Conservation (phyloP, 2,113 vertebrate genomes). For the Pollachius pollachius region DNA sequence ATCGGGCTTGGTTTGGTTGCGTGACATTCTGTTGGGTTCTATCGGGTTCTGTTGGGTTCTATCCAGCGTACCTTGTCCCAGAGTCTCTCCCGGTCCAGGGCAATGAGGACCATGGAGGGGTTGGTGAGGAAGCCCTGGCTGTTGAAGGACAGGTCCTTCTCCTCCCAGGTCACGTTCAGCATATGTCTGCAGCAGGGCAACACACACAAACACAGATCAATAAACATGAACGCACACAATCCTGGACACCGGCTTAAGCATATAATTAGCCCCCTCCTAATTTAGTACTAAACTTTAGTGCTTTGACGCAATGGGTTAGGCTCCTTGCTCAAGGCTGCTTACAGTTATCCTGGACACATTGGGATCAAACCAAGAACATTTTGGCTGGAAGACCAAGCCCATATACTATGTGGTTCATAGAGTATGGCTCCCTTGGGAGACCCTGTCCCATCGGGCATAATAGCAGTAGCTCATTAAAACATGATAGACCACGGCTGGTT, state of each 20-base stretch:
- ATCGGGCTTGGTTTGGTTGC: too few species aligned
- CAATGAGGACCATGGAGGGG: constrained; percentile 91
- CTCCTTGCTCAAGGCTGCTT: too few species aligned
- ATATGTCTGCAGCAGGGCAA: constrained; percentile 79
- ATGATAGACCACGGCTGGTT: constrained; percentile 40
- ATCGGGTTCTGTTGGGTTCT: neutral
- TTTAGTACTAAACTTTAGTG: constrained; percentile 2
- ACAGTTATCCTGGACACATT: too few species aligned
- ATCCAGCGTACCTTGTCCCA: constrained; percentile 91
- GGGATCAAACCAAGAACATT: too few species aligned
- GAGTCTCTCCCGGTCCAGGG: constrained; percentile 87
- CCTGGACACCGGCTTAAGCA: constrained; percentile 8
- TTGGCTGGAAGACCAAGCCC: too few species aligned
- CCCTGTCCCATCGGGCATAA: constrained; percentile 51
- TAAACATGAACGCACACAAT: neutral
- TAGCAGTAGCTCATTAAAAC: constrained; percentile 54
- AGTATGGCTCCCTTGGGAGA: constrained; percentile 45
- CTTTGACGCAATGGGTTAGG: too few species aligned
- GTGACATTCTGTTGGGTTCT: too few species aligned
- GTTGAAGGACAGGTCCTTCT: constrained; percentile 92
- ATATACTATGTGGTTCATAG: too few species aligned
- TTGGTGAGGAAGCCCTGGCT: constrained; percentile 87
- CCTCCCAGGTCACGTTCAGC: constrained; percentile 92
- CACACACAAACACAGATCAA: neutral
- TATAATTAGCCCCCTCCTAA: constrained; percentile 53